Evolutionary conservation across 1,140 invertebrate genomes (phyloP), one percentile per base, ranked within the genome.

Genomic region (Cheumatopsyche charites): DNA sequence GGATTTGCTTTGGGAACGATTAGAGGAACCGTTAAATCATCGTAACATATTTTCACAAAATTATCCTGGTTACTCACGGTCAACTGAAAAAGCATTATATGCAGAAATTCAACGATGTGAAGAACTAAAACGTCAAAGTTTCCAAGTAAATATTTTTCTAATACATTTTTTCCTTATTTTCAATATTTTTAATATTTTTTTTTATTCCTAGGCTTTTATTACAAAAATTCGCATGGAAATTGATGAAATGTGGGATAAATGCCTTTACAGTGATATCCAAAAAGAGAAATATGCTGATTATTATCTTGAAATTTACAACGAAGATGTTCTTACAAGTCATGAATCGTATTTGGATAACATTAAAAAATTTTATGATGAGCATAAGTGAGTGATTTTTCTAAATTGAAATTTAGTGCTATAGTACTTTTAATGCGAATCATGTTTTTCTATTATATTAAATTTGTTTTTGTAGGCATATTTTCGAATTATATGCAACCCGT

Each of bases 331-430:
- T 12, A 86, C 87, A 13, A 77, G 90, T 3, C 91, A 94, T 79
- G 93, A 95, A 78, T 77, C 88, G 7, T 92, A 95, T 80, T 81
- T 92, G 1, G 82, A 88, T 36, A 88, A 88, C 78, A 83, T 93
- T 23, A 87, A 88, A 65, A 85, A 83, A 17, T 90, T 87, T 78
- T 91, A 92, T 78, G 83, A 89, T 71, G 82, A 87, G 0, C 88
- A 93, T 76, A 86, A 87, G 83, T 87, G 82, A 77, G 85, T 88
- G 69, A n/a, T 26, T 70, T 61, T 19, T 66, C 67, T 25, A 15
- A 23, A 49, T 47, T 12, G n/a, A 17, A 52, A 41, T 62, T 47
- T 55, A 9, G 23, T 62, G 23, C 17, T n/a, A 41, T 72, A 72
- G 43, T 49, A 1, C n/a, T 2, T 21, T 43, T 49, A 73, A 21